phyloP scores from a whole-genome alignment of 1,140 invertebrate genomes.

The Hycleus cichorii region DNA sequence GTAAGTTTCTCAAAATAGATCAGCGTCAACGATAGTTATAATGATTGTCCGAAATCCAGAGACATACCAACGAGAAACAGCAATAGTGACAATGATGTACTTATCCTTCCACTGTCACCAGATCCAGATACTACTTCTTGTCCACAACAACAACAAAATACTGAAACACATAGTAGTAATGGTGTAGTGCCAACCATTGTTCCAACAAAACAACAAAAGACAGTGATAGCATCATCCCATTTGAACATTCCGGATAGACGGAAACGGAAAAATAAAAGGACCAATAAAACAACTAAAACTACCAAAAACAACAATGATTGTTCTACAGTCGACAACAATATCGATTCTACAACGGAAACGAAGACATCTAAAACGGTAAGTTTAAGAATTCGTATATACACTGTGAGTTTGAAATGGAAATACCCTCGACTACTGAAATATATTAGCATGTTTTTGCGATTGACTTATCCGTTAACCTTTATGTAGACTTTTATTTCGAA shows the following conservation, averaged over 20 bases:
- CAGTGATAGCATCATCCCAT: slow-evolving; percentile 28
- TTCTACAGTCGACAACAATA: slow-evolving; percentile 8
- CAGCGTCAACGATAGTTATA: not conserved
- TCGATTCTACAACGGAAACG: not conserved
- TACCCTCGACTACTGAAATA: no score
- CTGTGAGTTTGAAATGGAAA: no score
- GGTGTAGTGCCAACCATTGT: slow-evolving; percentile 22
- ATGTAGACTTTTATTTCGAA: no score
- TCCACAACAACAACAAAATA: slow-evolving; percentile 1
- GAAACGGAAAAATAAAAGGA: slow-evolving; percentile 26
- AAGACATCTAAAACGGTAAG: slow-evolving; percentile 21
- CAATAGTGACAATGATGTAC: slow-evolving; percentile 29
- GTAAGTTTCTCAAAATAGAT: no score
- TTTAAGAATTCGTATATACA: no score
- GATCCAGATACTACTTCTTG: slow-evolving; percentile 29
- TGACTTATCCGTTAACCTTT: no score
- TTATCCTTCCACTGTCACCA: slow-evolving; percentile 38
- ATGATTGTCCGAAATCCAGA: not conserved
- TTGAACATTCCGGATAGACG: slow-evolving; percentile 28
- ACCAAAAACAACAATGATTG: slow-evolving; percentile 22
- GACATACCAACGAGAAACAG: not conserved
- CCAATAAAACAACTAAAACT: slow-evolving; percentile 28
- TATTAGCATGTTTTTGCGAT: no score
- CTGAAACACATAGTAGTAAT: slow-evolving; percentile 11
- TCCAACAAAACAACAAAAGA: slow-evolving; percentile 22